Evolutionary conservation across 2,113 vertebrate species (phyloP), one percentile per base, ranked within the genome.

Genomic region (Bufo bufo): DNA sequence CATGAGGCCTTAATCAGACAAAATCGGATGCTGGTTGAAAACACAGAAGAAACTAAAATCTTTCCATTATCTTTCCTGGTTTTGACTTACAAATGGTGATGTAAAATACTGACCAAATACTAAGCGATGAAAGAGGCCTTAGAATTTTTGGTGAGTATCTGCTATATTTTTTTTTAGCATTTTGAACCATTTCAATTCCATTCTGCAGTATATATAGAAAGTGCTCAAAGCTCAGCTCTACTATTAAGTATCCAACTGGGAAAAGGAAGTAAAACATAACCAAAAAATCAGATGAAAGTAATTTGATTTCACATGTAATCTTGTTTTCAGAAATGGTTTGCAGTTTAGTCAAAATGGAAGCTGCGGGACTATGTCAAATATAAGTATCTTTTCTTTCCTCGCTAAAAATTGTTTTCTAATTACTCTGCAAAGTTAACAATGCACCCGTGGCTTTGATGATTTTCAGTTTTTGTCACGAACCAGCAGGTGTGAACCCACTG

Each of bases 341-440:
- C 20, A n/a, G 50, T 54, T 77, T 77, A 12, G 4, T 79, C 49
- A 77, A 77, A 77, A 77, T 52, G 49, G 47, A 77, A 77, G 19
- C 49, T 33, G 77, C 14, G 23, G 77, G 12, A 52, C 56, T n/a
- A 79, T 79, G 77, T 23, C 12, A 79, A 33, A n/a, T 56, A 23
- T 56, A 8, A 58, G n/a, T n/a, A 54, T 52, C 2, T 54, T 79
- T 56, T 78, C 58, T 33, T 7, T 12, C 12, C 3, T 56, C 50
- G 12, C 52, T 33, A 58, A 56, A n/a, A 79, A 79, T 79, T 4
- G 17, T 50, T 78, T 78, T 20, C 77, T 79, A 56, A 79, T 79
- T 79, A 79, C 50, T 8, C 33, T 58, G n/a, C 77, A 56, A 13
- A 58, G 50, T 56, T 56, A 79, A 79, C 77, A 79, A 6, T 33